Evolutionary conservation across 53 echinoderm and acorn worm genomes (phyloP).

Genomic region (Antedon mediterranea): DNA sequence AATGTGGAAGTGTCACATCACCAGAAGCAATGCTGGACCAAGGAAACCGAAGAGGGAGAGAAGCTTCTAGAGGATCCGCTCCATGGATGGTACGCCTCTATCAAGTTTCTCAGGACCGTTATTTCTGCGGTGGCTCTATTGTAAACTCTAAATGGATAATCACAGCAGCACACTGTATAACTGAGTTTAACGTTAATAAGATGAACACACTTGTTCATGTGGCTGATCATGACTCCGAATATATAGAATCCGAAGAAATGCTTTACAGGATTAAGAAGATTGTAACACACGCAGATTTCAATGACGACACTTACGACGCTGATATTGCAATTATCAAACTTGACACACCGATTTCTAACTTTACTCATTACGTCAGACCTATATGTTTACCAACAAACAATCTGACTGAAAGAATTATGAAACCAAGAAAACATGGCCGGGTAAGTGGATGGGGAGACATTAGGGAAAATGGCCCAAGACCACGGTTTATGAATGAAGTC

Average conservation of each 20-base stretch:
- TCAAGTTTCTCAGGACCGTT: too few species aligned
- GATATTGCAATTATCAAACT: too few species aligned
- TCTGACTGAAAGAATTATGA: slow-evolving; percentile 25
- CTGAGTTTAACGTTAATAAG: neutral
- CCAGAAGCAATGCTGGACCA: too few species aligned
- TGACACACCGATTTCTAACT: too few species aligned
- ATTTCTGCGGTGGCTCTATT: slow-evolving; percentile 44
- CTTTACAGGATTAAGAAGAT: slow-evolving; percentile 42
- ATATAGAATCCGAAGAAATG: slow-evolving; percentile 42
- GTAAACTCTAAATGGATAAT: neutral
- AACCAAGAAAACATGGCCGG: slow-evolving; percentile 40
- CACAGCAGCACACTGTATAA: too few species aligned
- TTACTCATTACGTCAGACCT: slow-evolving; percentile 61
- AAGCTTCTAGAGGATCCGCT: slow-evolving; percentile 34
- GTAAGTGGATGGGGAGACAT: slow-evolving; percentile 26
- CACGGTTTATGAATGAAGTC: slow-evolving; percentile 60
- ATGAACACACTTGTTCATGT: slow-evolving; percentile 38
- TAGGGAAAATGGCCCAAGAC: slow-evolving; percentile 10
- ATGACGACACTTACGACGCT: slow-evolving; percentile 47
- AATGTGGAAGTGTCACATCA: too few species aligned
- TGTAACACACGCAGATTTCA: slow-evolving; percentile 33
- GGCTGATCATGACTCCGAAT: slow-evolving; percentile 60
- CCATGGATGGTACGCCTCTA: slow-evolving; percentile 66
- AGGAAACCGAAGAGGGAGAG: slow-evolving; percentile 10
- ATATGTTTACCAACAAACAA: slow-evolving; percentile 60